Percentiles rank a stretch among this genome's conserved stretches.
phyloP scores from a whole-genome alignment of 2,113 vertebrate species.

The Pedionomus torquatus region DNA sequence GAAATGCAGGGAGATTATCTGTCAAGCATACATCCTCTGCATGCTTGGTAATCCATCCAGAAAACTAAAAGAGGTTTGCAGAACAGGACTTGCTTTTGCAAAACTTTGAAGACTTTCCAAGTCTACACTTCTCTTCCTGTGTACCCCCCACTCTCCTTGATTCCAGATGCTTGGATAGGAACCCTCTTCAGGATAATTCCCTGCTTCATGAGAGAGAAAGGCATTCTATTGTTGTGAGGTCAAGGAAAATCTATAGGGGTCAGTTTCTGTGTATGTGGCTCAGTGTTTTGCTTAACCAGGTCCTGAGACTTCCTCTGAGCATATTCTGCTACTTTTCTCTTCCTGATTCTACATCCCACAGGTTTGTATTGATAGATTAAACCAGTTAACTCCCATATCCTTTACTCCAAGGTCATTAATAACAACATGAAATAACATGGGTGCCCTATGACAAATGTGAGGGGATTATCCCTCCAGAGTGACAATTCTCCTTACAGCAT shows the following conservation, averaged over 20 bases:
- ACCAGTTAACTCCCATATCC: not conserved
- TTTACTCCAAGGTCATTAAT: not conserved
- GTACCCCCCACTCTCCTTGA: not conserved
- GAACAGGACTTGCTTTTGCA: not conserved
- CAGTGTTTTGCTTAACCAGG: not conserved
- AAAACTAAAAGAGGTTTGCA: not conserved
- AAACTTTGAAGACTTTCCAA: not conserved
- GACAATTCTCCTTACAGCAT: not conserved
- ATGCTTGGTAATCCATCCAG: not conserved
- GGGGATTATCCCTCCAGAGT: not conserved
- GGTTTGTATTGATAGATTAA: not conserved
- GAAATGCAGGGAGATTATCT: not conserved
- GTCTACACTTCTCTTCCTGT: not conserved
- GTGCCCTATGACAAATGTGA: fast-evolving
- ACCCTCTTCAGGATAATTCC: not conserved
- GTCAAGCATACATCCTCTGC: not conserved
- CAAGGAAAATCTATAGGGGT: not conserved
- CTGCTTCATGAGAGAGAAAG: not conserved
- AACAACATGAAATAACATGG: not conserved
- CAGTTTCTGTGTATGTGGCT: not conserved
- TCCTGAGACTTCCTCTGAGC: not conserved
- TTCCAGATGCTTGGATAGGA: not conserved
- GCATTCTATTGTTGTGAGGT: not conserved
- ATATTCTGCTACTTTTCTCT: not conserved
- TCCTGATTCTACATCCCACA: not conserved